Percentiles rank a stretch among this genome's conserved stretches.
phyloP scores from a whole-genome alignment of 2,113 vertebrate genomes.

The Pterocles orientalis region DNA sequence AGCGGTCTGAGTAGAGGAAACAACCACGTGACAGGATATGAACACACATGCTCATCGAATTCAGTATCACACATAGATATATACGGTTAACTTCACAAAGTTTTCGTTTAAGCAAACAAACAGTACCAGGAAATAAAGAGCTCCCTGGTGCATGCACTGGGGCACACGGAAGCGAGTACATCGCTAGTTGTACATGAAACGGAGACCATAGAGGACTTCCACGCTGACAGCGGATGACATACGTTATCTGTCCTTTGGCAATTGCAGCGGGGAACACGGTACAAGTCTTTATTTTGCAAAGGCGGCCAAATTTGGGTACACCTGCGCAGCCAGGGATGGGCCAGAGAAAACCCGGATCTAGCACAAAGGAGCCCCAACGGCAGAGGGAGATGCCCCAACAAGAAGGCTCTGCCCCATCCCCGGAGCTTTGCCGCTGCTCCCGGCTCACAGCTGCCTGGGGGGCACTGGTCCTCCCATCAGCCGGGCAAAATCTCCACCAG shows the following conservation, averaged over 20 bases:
- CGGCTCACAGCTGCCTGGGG: background rate
- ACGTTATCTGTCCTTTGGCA: background rate
- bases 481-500: background rate
- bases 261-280: background rate
- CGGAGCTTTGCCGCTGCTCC: background rate
- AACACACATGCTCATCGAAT: slow-evolving; percentile 82
- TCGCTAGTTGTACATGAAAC: slow-evolving; percentile 77
- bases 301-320: background rate
- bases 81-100: slow-evolving; percentile 87
- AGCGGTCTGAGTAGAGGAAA: slow-evolving; percentile 99
- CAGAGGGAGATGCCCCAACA: background rate
- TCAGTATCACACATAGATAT: slow-evolving; percentile 71
- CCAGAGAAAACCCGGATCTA: background rate
- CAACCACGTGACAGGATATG: slow-evolving; percentile 95
- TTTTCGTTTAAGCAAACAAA: slow-evolving; percentile 88
- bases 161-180: slow-evolving; percentile 76
- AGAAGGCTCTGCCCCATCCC: background rate
- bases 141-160: slow-evolving; percentile 76
- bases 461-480: no score
- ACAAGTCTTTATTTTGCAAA: background rate
- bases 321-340: background rate
- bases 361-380: background rate
- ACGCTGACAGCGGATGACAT: slow-evolving; percentile 72
- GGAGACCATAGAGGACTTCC: slow-evolving; percentile 72
- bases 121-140: slow-evolving; percentile 64